Percentiles rank a stretch among this genome's conserved stretches.
phyloP scores from a whole-genome alignment of 2,888 invertebrate genomes.

The Drosophila melanosoma region DNA sequence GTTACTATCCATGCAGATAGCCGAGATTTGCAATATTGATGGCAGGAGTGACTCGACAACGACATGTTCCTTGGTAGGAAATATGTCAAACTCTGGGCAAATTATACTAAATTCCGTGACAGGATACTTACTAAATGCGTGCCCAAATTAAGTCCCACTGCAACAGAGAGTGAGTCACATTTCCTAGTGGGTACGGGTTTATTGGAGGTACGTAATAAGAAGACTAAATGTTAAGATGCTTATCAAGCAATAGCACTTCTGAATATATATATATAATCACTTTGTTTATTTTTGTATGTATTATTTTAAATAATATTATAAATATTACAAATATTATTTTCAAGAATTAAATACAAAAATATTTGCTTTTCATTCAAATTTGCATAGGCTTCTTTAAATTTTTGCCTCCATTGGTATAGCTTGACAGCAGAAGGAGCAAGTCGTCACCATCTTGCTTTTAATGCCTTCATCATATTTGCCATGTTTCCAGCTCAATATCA shows the following conservation, averaged over 20 bases:
- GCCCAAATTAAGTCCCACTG: constrained; percentile 17
- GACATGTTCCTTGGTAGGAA: constrained; percentile 3
- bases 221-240: not conserved
- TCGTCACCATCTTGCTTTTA: constrained; percentile 15
- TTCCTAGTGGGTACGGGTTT: constrained; percentile 11
- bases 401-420: not conserved
- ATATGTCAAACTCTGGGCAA: constrained; percentile 40
- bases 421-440: not conserved
- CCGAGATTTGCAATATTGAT: constrained; percentile 5
- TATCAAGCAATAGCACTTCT: not conserved
- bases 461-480: constrained; percentile 13
- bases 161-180: constrained; percentile 57
- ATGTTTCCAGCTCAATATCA: constrained; percentile 19
- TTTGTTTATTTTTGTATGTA: not conserved
- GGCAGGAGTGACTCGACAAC: not conserved
- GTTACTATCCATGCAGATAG: constrained; percentile 10
- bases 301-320: not conserved
- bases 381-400: not conserved
- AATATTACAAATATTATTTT: not conserved
- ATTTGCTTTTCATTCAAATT: not conserved
- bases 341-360: not conserved
- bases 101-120: constrained; percentile 49
- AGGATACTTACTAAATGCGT: not conserved
- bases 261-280: not conserved
- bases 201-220: constrained; percentile 1